Percentiles rank a stretch among this genome's conserved stretches.
These are phyloP conservation scores for Drosophila nasuta DNA, from an alignment of 1,140 invertebrate species.

Conservation along the genomic window DNA sequence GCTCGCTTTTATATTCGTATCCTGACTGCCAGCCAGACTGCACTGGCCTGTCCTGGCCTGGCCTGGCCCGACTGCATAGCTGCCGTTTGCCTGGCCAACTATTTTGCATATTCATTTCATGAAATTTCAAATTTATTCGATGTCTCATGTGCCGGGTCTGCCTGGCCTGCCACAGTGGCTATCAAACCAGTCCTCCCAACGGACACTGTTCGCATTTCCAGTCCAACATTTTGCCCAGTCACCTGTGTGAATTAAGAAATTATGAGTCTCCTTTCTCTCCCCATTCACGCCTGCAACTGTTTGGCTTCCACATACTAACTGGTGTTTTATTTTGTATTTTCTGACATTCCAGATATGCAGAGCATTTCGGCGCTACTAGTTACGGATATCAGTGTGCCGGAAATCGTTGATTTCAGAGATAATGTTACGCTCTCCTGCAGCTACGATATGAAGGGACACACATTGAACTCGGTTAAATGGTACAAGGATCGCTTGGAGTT, in stretches of 20 bases:
- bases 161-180: conserved; percentile 6
- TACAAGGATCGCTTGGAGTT: conserved; percentile 91
- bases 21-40: not conserved
- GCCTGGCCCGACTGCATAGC: not conserved
- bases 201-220: conserved; percentile 12
- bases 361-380: conserved; percentile 66
- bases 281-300: not conserved
- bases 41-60: not conserved
- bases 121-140: conserved; percentile 80
- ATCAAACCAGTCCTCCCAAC: conserved; percentile 23
- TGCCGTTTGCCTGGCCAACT: conserved; percentile 48
- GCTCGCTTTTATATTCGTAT: conserved; percentile 15
- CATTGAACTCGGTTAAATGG: conserved; percentile 92
- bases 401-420: conserved; percentile 86
- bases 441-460: conserved; percentile 87
- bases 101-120: conserved; percentile 81
- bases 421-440: conserved; percentile 86
- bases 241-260: conserved; percentile 62
- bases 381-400: conserved; percentile 84
- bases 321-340: conserved; percentile 1
- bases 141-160: conserved; percentile 51
- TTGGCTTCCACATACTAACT: conserved; percentile 13
- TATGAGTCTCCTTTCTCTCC: not conserved
- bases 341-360: conserved; percentile 55
- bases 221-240: conserved; percentile 44